These are phyloP conservation scores for Macrosteles quadrilineatus DNA, from an alignment of 1,140 invertebrate species.

Conservation along the genomic window DNA sequence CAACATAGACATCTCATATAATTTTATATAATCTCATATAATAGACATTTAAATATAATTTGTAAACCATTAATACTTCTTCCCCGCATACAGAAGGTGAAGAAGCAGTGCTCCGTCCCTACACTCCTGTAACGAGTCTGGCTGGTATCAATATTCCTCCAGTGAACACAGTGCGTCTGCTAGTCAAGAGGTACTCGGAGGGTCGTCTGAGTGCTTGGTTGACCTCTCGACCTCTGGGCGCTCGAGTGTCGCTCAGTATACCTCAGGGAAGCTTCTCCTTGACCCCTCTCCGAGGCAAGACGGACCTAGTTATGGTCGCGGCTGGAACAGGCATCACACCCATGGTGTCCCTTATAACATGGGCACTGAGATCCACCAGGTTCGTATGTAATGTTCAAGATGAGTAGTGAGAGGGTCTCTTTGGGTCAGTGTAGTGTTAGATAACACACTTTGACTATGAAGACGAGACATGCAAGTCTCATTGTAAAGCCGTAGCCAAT, in stretches of 20 bases:
- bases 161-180: conserved; percentile 56
- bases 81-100: conserved; percentile 46
- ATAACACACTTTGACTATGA: not conserved
- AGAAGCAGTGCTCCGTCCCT: conserved; percentile 67
- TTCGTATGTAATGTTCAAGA: not conserved
- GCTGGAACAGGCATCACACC: conserved; percentile 89
- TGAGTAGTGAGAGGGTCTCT: not conserved
- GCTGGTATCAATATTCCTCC: conserved; percentile 41
- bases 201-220: conserved; percentile 72
- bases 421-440: not conserved
- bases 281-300: conserved; percentile 54
- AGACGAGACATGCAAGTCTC: not conserved
- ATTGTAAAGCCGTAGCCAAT: not conserved
- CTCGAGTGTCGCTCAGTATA: conserved; percentile 61
- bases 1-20: no score
- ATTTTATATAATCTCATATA: no score
- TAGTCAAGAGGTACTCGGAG: conserved; percentile 76
- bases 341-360: conserved; percentile 67
- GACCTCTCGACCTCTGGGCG: conserved; percentile 55
- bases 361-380: conserved; percentile 37
- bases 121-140: conserved; percentile 73
- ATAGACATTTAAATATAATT: no score
- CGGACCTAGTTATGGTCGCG: conserved; percentile 70
- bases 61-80: no score
- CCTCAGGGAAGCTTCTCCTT: conserved; percentile 59